Conservation (phyloP, 2,888 invertebrate genomes). For the Elgonia sp. region DNA sequence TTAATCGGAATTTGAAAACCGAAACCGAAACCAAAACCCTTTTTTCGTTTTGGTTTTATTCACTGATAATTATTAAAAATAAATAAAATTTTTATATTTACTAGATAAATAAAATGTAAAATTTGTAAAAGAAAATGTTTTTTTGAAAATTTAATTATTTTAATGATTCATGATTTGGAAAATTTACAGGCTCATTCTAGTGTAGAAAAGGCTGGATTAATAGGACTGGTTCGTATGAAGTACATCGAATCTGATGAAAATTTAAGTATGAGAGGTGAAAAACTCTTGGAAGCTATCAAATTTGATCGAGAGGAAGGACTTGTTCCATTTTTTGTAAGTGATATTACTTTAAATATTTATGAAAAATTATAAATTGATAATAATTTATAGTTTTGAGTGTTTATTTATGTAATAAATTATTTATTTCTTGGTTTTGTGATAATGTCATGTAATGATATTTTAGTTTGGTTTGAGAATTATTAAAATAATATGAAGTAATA, state of each 20-base stretch:
- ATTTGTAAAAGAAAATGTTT: too few relatives aligned
- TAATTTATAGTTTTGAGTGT: background rate
- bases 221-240: constrained; percentile 96
- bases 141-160: too few relatives aligned
- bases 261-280: constrained; percentile 94
- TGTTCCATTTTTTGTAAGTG: constrained; percentile 96
- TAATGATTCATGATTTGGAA: too few relatives aligned
- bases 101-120: too few relatives aligned
- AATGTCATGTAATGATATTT: background rate
- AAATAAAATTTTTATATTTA: too few relatives aligned
- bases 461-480: background rate
- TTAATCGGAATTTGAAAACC: too few relatives aligned
- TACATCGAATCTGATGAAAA: constrained; percentile 96
- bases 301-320: constrained; percentile 94
- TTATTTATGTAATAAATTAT: too few relatives aligned
- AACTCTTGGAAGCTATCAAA: constrained; percentile 93
- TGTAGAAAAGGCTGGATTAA: constrained; percentile 97
- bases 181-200: constrained; percentile 94
- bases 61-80: too few relatives aligned
- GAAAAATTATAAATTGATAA: background rate
- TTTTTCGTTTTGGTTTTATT: too few relatives aligned
- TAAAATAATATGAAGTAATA: constrained; percentile 18
- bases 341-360: background rate
- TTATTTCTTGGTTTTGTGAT: background rate
- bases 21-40: too few relatives aligned